These are phyloP conservation scores for Epinephelus awoara DNA, from an alignment of 2,797 vertebrate genomes.

Conservation along the genomic window DNA sequence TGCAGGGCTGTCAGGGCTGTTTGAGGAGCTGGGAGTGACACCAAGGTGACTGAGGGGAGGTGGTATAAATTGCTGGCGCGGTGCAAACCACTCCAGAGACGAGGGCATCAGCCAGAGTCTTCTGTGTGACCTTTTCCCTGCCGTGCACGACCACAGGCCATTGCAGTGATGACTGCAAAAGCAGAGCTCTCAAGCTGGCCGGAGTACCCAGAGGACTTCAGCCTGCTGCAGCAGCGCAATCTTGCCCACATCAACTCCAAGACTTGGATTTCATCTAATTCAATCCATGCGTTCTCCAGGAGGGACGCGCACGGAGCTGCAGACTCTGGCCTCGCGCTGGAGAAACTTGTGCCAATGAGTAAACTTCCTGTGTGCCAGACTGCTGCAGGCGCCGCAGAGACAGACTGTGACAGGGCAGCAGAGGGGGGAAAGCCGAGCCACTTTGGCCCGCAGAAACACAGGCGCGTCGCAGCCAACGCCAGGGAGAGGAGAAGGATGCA, in stretches of 20 bases:
- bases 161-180: slow-evolving; percentile 79
- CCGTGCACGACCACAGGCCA: slow-evolving; percentile 29
- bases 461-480: slow-evolving; percentile 89
- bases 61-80: slow-evolving; percentile 65
- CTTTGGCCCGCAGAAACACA: slow-evolving; percentile 81
- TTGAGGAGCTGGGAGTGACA: slow-evolving; percentile 72
- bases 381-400: slow-evolving; percentile 28
- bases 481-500: slow-evolving; percentile 89
- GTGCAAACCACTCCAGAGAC: slow-evolving; percentile 50
- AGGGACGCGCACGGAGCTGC: slow-evolving; percentile 63
- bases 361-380: slow-evolving; percentile 53
- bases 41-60: slow-evolving; percentile 68
- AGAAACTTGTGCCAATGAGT: slow-evolving; percentile 64
- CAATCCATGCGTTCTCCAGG: slow-evolving; percentile 67
- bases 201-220: slow-evolving; percentile 78
- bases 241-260: slow-evolving; percentile 77
- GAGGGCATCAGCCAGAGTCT: slow-evolving; percentile 34
- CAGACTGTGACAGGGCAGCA: slow-evolving; percentile 28
- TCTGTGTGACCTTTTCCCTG: slow-evolving; percentile 45
- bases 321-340: slow-evolving; percentile 59
- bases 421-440: slow-evolving; percentile 50
- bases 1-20: slow-evolving; percentile 67
- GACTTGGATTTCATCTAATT: slow-evolving; percentile 76
- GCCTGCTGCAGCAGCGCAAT: slow-evolving; percentile 72
- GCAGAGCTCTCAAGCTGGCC: slow-evolving; percentile 79